phyloP scores from a whole-genome alignment of 2,888 invertebrate genomes.

The Coenonympha arcania region DNA sequence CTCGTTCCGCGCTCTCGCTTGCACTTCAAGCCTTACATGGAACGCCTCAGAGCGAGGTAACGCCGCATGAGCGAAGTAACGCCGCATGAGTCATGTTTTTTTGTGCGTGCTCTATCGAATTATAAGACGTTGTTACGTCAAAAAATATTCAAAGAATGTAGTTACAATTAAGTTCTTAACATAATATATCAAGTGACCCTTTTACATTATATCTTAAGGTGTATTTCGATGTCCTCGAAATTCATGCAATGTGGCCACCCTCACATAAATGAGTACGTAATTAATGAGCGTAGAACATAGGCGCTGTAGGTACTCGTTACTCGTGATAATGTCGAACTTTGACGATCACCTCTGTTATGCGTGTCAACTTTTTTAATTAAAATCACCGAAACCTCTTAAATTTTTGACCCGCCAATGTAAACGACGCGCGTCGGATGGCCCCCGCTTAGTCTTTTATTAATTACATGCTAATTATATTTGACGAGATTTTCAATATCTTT shows the following conservation, averaged over 20 bases:
- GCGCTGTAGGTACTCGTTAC: no score
- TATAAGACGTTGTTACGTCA: no score
- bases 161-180: neutral
- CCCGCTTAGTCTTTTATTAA: neutral
- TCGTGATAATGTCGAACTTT: constrained; percentile 48
- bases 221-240: neutral
- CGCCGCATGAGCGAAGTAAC: no score
- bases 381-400: constrained; percentile 14
- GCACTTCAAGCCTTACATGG: no score
- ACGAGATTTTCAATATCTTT: neutral
- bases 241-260: neutral
- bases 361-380: constrained; percentile 34
- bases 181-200: no score
- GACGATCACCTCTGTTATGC: constrained; percentile 33
- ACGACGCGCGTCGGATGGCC: constrained; percentile 16
- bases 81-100: no score
- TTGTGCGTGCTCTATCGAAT: no score
- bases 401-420: neutral
- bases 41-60: no score
- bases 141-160: no score
- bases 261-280: constrained; percentile 51
- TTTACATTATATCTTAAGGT: neutral
- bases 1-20: no score
- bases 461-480: constrained; percentile 1
- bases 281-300: constrained; percentile 58